Evolutionary conservation across 1,140 invertebrate species (phyloP), one percentile per base, ranked within the genome.

Genomic region (Procambarus clarkii): DNA sequence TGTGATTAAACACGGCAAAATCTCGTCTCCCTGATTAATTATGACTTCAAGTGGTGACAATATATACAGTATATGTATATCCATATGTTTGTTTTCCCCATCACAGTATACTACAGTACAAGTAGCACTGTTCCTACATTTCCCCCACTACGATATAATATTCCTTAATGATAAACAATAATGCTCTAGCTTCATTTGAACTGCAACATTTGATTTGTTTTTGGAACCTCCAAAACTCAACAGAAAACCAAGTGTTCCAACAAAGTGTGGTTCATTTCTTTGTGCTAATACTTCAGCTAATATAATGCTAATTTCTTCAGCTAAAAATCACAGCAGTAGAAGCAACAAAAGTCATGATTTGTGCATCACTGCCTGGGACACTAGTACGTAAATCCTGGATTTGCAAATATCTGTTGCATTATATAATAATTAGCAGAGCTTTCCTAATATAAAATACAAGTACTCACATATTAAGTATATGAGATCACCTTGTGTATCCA

Each of bases 181-280:
- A 69, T 69, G 64, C 7, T 69, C 3, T 18, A 69, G 21, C 21
- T 69, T 11, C 64, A 69, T 18, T 4, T 69, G 3, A 13, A 69
- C 18, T 69, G 18, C 64, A 69, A 21, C 18, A 2, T 69, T 15
- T 2, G 13, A 18, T 34, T 21, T 74, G 1, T 34, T 34, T 34
- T n/a, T 34, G n/a, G 11, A 74, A 74, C 69, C 69, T 34, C n/a
- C 69, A 74, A 74, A 34, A 74, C 69, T 74, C 69, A 74, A 74
- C 5, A 74, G 69, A 34, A 74, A 74, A 34, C 69, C 69, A 34
- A 34, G 69, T 21, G 69, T 74, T 34, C 69, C 69, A 74, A 74
- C 69, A 44, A 74, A 74, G 24, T 74, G 69, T 74, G 69, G 69
- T 11, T 74, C 34, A n/a, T 74, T 74, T 34, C 0, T 74, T 24